These are phyloP conservation scores for Epinotia ramella DNA, from an alignment of 2,888 invertebrate genomes.

Conservation along the genomic window DNA sequence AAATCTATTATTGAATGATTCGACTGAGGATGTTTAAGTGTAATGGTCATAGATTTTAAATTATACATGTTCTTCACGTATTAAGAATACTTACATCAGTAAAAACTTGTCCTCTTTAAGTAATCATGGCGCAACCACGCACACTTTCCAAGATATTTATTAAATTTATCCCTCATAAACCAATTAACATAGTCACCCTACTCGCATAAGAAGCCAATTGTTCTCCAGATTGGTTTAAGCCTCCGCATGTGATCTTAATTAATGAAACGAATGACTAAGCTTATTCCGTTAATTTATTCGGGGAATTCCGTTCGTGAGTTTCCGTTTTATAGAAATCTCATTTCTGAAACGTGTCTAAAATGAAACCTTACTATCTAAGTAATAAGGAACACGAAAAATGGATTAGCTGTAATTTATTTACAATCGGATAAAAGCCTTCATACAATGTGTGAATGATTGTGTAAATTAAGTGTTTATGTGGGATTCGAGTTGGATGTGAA, in stretches of 20 bases:
- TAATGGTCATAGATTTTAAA: too few relatives aligned
- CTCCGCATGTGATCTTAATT: constrained; percentile 84
- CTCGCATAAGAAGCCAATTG: constrained; percentile 78
- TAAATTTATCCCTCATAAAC: background rate
- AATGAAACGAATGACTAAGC: constrained; percentile 84
- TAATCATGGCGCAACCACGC: too few relatives aligned
- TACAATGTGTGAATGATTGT: constrained; percentile 48
- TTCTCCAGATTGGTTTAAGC: constrained; percentile 83
- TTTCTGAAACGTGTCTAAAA: background rate
- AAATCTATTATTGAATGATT: too few relatives aligned
- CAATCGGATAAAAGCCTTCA: constrained; percentile 27
- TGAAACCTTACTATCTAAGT: background rate
- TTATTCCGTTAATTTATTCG: constrained; percentile 75
- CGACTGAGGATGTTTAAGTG: too few relatives aligned
- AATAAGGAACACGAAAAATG: background rate
- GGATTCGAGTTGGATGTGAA: constrained; percentile 21
- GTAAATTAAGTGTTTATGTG: constrained; percentile 34
- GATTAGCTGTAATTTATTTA: constrained; percentile 12
- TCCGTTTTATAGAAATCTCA: constrained; percentile 12
- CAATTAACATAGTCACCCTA: constrained; percentile 54
- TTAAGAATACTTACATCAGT: too few relatives aligned
- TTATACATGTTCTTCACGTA: too few relatives aligned
- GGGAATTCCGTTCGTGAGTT: constrained; percentile 15
- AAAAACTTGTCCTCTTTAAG: too few relatives aligned
- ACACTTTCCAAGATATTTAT: too few relatives aligned